phyloP scores from a whole-genome alignment of 2,888 invertebrate genomes.

The Helleia helle region DNA sequence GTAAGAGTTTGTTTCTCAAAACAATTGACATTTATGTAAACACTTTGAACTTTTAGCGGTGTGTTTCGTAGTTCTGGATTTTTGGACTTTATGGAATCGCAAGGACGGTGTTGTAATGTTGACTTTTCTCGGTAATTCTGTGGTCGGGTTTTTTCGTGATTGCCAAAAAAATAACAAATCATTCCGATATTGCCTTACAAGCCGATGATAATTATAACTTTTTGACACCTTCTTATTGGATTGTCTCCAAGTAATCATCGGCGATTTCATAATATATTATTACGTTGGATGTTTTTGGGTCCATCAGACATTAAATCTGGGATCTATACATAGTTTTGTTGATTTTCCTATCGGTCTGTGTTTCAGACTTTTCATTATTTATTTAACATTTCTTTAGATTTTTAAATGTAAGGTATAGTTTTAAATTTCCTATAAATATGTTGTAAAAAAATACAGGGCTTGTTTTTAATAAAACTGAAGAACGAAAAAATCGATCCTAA shows the following conservation, averaged over 20 bases:
- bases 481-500: no score
- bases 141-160: slow-evolving; percentile 2
- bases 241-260: slow-evolving; percentile 1
- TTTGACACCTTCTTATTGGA: slow-evolving; percentile 1
- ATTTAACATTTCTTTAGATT: no score
- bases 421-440: no score
- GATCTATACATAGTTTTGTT: no score
- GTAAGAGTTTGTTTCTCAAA: no score
- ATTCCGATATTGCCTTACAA: slow-evolving; percentile 1
- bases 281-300: no score
- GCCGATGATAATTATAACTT: not conserved
- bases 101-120: not conserved
- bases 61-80: slow-evolving; percentile 1
- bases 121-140: slow-evolving; percentile 4
- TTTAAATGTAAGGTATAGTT: no score
- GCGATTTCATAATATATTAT: slow-evolving; percentile 2
- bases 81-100: not conserved
- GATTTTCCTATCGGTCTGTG: no score
- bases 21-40: slow-evolving; percentile 7
- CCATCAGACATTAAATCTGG: no score
- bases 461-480: no score
- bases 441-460: no score
- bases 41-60: slow-evolving; percentile 3
- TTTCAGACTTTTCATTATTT: no score
- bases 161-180: not conserved